Evolutionary conservation across 2,888 invertebrate species (phyloP), one percentile per base, ranked within the genome.

Genomic region (Itoplectis maculator): DNA sequence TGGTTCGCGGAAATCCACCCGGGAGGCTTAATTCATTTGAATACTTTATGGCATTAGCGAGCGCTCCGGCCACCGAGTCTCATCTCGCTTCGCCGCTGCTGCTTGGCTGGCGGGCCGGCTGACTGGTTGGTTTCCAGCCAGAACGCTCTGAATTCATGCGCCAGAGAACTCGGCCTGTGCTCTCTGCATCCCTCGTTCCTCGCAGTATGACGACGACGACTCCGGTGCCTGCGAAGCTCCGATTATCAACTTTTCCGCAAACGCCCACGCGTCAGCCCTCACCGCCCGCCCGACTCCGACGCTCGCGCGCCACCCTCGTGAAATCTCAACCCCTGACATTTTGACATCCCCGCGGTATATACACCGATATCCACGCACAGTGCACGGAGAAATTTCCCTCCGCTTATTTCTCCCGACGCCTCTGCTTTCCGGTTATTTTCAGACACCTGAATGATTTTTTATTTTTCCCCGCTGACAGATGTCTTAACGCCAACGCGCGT

Each of bases 11-110:
- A 68, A 82, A 82, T 79, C 45, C 69, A 63, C 65, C 37, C 18
- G 42, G 77, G 73, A 59, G 75, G 59, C 51, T 82, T 75, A 82
- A 82, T 82, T 75, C 75, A 76, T 82, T 82, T 79, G 75, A 82
- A 82, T 82, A 79, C 56, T 82, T 82, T 20, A 82, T 79, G 59
- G 66, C 75, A 37, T 79, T 76, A 68, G 65, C 70, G 65, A 45
- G 51, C 37, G 23, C 40, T n/a, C n/a, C n/a, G 40, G 73, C 68
- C 45, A 77, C 65, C 11, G 42, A 59, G 45, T 18, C 18, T 42
- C 61, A 29, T 45, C 40, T 76, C 65, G 66, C 49, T 45, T 29
- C 65, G 68, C 70, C n/a, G n/a, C n/a, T 74, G 13, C 40, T 47
- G 63, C 63, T 73, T 73, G 68, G 61, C 40, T 70, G 63, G 63